Evolutionary conservation across 2,113 vertebrate species (phyloP), one percentile per base, ranked within the genome.

Genomic region (Nannobrachium achirus): DNA sequence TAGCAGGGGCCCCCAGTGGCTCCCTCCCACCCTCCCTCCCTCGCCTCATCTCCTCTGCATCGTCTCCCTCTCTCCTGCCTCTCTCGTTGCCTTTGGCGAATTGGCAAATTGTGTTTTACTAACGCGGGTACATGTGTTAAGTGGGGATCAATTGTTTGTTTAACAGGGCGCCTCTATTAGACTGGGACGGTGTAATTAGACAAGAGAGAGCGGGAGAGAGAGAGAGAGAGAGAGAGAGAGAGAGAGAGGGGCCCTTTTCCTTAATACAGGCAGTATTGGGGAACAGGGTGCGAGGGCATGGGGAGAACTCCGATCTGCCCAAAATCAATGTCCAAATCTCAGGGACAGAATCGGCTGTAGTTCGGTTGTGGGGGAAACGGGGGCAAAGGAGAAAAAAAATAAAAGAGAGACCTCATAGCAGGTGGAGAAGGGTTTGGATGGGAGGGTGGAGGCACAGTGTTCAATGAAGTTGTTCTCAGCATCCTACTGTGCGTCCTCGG

Each of bases 81-180:
- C 78, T 84, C 25, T 33, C 25, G 89, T 90, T 92, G 91, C 94
- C 93, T 92, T 93, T 94, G 94, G 94, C 93, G 90, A 94, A 93
- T 94, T 94, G 94, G 95, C 93, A 94, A 94, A 93, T 94, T 91
- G 91, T 92, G 88, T 94, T 92, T 90, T 93, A 91, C 92, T 91
- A 93, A 94, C 92, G 88, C 86, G 86, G 90, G 84, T 94, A 92
- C 87, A 92, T 83, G 92, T 92, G 91, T 94, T 92, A 88, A 89
- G 89, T 85, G 74, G 80, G 89, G 91, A 94, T 93, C 86, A 87
- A 92, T 88, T 92, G 93, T 93, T 94, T 94, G 92, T 93, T 93
- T 93, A 93, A 89, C 90, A 93, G 91, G 86, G 83, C 89, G 90
- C 81, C 92, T 93, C 91, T 92, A 83, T 89, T 88, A 94, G 93